Evolutionary conservation across 2,797 vertebrate genomes (phyloP).

Genomic region (Macrochelys suwanniensis): DNA sequence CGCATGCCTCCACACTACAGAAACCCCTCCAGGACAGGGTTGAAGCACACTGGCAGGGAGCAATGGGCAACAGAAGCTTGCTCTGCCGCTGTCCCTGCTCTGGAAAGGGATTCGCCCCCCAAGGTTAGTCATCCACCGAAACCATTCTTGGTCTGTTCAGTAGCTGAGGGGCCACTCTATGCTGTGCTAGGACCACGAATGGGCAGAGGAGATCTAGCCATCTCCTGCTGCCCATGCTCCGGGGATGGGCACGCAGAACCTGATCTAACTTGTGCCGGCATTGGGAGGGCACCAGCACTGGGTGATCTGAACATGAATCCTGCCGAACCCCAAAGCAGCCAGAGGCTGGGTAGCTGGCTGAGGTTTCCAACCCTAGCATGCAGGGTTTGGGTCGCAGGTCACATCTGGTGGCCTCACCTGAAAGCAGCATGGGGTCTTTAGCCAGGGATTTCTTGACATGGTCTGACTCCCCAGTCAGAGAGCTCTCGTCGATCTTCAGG

Average conservation of each 20-base stretch:
- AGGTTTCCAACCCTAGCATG: neutral
- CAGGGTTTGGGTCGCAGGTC: neutral
- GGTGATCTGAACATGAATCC: neutral
- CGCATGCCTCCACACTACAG: neutral
- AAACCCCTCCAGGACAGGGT: neutral
- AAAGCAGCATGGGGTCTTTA: conserved; percentile 96
- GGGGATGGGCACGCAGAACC: neutral
- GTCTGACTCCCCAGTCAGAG: conserved; percentile 95
- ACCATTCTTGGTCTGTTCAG: neutral
- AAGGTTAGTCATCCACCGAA: neutral
- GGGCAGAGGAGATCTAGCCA: neutral
- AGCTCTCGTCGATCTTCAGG: conserved; percentile 98
- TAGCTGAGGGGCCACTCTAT: neutral
- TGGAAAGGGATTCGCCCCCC: neutral
- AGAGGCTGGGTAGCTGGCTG: neutral
- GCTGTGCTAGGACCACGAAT: neutral
- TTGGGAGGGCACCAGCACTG: neutral
- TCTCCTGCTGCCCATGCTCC: neutral
- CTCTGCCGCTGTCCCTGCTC: neutral
- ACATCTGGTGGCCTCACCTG: conserved; percentile 81
- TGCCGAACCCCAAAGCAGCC: neutral
- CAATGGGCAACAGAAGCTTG: neutral
- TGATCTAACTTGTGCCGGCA: neutral
- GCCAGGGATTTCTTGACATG: conserved; percentile 94
- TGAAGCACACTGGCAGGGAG: neutral